phyloP scores from a whole-genome alignment of 53 echinoderm and acorn worm species.

The Zoroaster sp. region DNA sequence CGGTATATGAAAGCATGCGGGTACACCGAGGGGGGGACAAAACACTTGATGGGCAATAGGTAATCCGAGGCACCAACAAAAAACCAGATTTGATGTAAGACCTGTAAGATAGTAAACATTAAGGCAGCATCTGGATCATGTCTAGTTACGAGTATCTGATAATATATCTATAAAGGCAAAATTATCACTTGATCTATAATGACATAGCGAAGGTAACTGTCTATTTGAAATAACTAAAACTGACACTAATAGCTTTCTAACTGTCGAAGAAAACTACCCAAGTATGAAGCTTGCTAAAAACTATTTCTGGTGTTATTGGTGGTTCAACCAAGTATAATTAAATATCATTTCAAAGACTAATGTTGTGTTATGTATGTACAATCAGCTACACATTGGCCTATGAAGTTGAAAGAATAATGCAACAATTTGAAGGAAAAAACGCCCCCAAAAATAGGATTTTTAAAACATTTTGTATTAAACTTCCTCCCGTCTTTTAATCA shows the following conservation, averaged over 20 bases:
- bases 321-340: too few relatives aligned
- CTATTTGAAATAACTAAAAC: neutral
- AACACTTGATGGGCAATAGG: neutral
- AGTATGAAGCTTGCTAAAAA: neutral
- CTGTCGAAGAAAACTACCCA: neutral
- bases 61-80: neutral
- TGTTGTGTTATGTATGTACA: too few relatives aligned
- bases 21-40: slow-evolving; percentile 12
- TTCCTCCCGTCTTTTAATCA: too few relatives aligned
- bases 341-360: too few relatives aligned
- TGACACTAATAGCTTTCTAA: neutral
- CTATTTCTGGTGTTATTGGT: neutral
- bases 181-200: too few relatives aligned
- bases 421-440: too few relatives aligned
- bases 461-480: too few relatives aligned
- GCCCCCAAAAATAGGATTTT: too few relatives aligned
- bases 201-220: neutral
- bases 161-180: too few relatives aligned
- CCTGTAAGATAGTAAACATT: neutral
- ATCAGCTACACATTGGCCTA: neutral
- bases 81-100: neutral
- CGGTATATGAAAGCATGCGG: slow-evolving; percentile 53
- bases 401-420: too few relatives aligned
- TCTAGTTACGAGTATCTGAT: too few relatives aligned
- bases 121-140: neutral